Percentiles rank a stretch among this genome's conserved stretches.
phyloP scores from a whole-genome alignment of 2,888 invertebrate species.

The Chironomus riparius region DNA sequence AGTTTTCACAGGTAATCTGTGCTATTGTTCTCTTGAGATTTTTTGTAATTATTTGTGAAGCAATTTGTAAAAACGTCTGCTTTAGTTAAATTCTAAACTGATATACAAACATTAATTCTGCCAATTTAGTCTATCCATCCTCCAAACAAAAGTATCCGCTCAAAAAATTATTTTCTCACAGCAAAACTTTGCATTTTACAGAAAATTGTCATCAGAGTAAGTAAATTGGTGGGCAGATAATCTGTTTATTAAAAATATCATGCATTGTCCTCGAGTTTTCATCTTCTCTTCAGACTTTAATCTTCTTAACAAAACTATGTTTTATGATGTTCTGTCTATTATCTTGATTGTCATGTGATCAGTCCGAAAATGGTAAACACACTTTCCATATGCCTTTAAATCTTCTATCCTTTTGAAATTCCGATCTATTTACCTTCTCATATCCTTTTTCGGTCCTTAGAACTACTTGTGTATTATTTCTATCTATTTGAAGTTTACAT shows the following conservation, averaged over 20 bases:
- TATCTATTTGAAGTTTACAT: no score
- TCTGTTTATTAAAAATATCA: conserved; percentile 22
- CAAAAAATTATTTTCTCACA: no score
- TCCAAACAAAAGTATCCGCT: no score
- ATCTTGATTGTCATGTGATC: not conserved
- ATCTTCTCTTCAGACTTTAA: not conserved
- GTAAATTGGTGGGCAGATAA: conserved; percentile 26
- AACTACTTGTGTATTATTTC: not conserved
- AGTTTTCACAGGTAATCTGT: no score
- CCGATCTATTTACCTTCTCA: not conserved
- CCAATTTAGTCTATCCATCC: no score
- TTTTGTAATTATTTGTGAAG: no score
- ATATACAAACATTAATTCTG: no score
- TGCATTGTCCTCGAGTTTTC: not conserved
- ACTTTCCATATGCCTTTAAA: not conserved
- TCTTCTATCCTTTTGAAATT: not conserved
- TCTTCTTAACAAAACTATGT: not conserved
- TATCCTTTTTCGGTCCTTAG: not conserved
- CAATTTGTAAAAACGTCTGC: no score
- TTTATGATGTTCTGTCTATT: not conserved
- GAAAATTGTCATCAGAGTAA: not conserved
- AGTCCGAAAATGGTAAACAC: not conserved
- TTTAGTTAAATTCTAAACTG: no score
- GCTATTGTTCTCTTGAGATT: no score
- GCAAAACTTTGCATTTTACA: no score